Evolutionary conservation across 2,888 invertebrate genomes (phyloP).

Genomic region (Thereva nobilitata): DNA sequence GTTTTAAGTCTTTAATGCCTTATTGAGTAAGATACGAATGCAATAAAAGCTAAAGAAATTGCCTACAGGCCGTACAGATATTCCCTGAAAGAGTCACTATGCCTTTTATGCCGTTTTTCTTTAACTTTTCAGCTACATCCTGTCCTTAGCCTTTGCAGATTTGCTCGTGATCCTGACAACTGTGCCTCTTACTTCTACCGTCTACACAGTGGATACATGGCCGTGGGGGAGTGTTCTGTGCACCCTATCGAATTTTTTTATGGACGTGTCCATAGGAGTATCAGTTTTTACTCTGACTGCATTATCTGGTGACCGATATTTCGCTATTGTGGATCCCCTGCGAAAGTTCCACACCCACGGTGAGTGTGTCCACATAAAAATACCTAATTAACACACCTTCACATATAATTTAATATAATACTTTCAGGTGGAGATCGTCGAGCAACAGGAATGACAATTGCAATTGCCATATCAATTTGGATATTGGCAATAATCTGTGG

Average conservation of each 20-base stretch:
- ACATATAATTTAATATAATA: neutral
- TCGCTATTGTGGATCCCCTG: conserved; percentile 89
- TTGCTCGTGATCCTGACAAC: conserved; percentile 78
- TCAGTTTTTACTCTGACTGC: conserved; percentile 92
- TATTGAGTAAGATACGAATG: too few species aligned
- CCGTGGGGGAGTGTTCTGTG: conserved; percentile 85
- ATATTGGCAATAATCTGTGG: conserved; percentile 75
- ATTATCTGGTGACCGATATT: conserved; percentile 86
- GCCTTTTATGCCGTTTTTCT: too few species aligned
- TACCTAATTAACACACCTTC: neutral
- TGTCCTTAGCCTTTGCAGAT: conserved; percentile 80
- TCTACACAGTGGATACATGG: conserved; percentile 86
- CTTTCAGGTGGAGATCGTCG: conserved; percentile 67
- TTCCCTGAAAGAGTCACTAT: too few species aligned
- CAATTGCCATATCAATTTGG: conserved; percentile 79
- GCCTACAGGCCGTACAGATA: too few species aligned
- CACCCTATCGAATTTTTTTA: conserved; percentile 79
- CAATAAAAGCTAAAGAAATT: too few species aligned
- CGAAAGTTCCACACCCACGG: conserved; percentile 67
- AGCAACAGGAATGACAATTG: conserved; percentile 71
- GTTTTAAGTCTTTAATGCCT: too few species aligned
- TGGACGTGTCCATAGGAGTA: conserved; percentile 88
- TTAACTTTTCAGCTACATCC: conserved; percentile 66
- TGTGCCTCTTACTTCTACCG: conserved; percentile 82
- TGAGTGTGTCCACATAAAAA: neutral